phyloP scores from a whole-genome alignment of 2,797 vertebrate species.

The Poeciliopsis presidionis region DNA sequence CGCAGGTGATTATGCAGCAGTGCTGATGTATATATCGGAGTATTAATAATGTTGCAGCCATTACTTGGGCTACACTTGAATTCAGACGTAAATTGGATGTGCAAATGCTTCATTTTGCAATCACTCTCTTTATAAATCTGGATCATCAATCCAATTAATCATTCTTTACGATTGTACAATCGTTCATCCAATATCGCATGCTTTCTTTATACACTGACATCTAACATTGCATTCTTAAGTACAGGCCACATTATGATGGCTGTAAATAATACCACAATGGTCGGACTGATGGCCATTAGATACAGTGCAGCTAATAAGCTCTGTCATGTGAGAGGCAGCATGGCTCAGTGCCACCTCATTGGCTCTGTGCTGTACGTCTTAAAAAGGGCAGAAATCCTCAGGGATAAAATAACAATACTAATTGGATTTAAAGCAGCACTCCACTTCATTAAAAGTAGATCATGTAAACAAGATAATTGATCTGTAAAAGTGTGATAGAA shows the following conservation, averaged over 20 bases:
- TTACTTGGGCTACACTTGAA: conserved; percentile 12
- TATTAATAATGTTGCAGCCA: conserved; percentile 13
- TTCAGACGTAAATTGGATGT: conserved; percentile 13
- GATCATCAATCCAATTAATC: background rate
- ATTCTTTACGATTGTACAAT: background rate
- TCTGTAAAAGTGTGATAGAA: conserved; percentile 47
- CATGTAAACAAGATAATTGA: conserved; percentile 26
- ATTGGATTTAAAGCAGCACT: conserved; percentile 61
- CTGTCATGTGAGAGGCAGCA: conserved; percentile 71
- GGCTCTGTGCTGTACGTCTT: conserved; percentile 56
- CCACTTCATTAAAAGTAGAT: conserved; percentile 42
- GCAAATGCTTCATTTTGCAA: conserved; percentile 26
- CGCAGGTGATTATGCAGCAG: conserved; percentile 14
- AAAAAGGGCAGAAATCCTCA: conserved; percentile 61
- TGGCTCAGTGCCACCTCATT: conserved; percentile 65
- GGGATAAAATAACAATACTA: conserved; percentile 62
- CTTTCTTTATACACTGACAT: conserved; percentile 44
- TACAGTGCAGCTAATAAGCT: conserved; percentile 78
- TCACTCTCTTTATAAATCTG: conserved; percentile 3
- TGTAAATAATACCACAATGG: conserved; percentile 71
- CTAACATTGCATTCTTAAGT: conserved; percentile 49
- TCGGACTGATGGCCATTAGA: conserved; percentile 70
- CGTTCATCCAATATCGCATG: conserved; percentile 12
- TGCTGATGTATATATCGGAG: conserved; percentile 1
- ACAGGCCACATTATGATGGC: conserved; percentile 60